Evolutionary conservation across 1,140 invertebrate species (phyloP), one percentile per base, ranked within the genome.

Genomic region (Drosophila funebris): DNA sequence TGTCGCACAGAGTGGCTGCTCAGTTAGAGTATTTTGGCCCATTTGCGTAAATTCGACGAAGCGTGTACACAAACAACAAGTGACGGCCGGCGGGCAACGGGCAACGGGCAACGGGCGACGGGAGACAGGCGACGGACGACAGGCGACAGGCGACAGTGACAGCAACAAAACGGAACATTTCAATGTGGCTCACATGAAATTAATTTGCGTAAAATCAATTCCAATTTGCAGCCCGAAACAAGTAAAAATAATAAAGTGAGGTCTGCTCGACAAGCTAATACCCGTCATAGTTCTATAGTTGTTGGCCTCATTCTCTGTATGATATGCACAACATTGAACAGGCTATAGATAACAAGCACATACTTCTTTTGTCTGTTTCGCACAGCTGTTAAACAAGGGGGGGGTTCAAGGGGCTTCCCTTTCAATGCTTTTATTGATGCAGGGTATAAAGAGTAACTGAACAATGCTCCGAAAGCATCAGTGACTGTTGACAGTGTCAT

Each of bases 141-240:
- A 43, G 3, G 22, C 37, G 7, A 33, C 3, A 8, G 4, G 14
- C 14, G 29, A 56, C 29, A 66, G 8, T 39, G 18, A 46, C 13
- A 37, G n/a, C 24, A 13, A 53, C 16, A 61, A 37, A 71, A 58
- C 61, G 66, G 11, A 50, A 52, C 61, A 77, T 71, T 85, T 84
- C 64, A 81, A 68, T 81, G 67, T 33, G 39, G 54, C 66, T 72
- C 70, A 76, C 74, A 87, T 56, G 66, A 72, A 78, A 76, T 82
- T 82, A 75, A 82, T 85, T 87, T 82, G 60, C 78, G 76, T 68
- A 69, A 85, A 85, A 87, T 85, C 83, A 82, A 82, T 88, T 85
- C 68, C 71, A 72, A 82, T 82, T 85, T 87, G 46, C 54, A 71
- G 52, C 58, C n/a, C 29, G 18, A 54, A 56, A 31, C 11, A 16